Evolutionary conservation across 1,140 invertebrate species (phyloP).

Genomic region (Mamestra configurata): DNA sequence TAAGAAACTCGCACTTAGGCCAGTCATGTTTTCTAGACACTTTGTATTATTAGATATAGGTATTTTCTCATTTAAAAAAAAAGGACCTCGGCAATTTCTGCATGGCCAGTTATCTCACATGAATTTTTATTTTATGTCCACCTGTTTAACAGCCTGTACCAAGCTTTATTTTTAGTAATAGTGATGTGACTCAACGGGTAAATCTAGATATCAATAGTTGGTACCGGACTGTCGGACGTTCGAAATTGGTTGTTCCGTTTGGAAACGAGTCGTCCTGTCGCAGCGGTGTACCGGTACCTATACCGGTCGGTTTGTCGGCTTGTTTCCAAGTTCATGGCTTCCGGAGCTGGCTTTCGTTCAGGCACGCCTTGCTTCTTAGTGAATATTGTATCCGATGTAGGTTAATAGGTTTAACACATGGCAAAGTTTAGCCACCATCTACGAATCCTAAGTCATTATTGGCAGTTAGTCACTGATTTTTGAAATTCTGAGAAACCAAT

Average conservation of each 20-base stretch:
- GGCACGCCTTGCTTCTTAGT: background rate
- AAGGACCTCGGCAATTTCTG: background rate
- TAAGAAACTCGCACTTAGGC: no score
- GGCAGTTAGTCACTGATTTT: no score
- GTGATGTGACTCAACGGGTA: slow-evolving; percentile 29
- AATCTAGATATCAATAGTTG: slow-evolving; percentile 40
- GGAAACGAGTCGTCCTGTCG: slow-evolving; percentile 52
- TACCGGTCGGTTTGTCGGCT: slow-evolving; percentile 35
- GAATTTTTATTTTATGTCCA: background rate
- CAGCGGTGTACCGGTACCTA: slow-evolving; percentile 10
- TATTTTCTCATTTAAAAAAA: background rate
- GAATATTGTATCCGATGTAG: slow-evolving; percentile 7
- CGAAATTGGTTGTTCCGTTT: slow-evolving; percentile 57
- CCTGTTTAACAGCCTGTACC: background rate
- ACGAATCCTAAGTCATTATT: no score
- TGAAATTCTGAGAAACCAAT: no score
- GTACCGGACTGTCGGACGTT: slow-evolving; percentile 27
- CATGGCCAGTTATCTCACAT: background rate
- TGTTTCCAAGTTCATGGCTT: slow-evolving; percentile 47
- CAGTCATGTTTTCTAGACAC: no score
- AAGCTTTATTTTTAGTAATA: slow-evolving; percentile 27
- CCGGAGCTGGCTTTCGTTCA: slow-evolving; percentile 46
- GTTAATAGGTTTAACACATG: slow-evolving; percentile 14
- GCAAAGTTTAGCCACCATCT: background rate
- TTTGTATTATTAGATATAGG: no score